These are phyloP conservation scores for Eptesicus fuscus DNA, from an alignment of 2,113 vertebrate species.

Conservation along the genomic window DNA sequence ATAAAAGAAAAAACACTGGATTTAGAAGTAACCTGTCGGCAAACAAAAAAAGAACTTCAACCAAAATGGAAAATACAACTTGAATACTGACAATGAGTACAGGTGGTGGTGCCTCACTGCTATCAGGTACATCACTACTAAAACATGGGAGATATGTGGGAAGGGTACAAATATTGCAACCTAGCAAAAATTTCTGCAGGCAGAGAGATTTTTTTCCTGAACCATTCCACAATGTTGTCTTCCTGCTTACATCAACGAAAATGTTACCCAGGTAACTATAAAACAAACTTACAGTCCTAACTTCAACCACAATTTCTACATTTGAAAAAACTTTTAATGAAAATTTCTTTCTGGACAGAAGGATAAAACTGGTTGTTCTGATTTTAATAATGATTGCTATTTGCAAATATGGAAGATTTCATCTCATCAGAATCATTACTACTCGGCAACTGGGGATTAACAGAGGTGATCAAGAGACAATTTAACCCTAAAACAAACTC, in stretches of 20 bases:
- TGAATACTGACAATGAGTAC: background rate
- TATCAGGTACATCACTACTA: background rate
- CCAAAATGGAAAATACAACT: conserved; percentile 21
- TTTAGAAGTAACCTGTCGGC: background rate
- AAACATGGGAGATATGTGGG: background rate
- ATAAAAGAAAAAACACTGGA: conserved; percentile 27
- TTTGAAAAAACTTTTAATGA: background rate
- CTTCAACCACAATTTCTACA: conserved; percentile 33
- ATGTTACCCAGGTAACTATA: conserved; percentile 22
- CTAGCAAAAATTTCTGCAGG: conserved; percentile 44
- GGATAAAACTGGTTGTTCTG: background rate
- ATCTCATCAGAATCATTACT: conserved; percentile 16
- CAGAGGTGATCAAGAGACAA: background rate
- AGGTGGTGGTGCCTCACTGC: background rate
- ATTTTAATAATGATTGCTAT: conserved; percentile 37
- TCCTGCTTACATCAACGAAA: conserved; percentile 34
- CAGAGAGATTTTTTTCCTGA: conserved; percentile 5
- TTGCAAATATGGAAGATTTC: conserved; percentile 28
- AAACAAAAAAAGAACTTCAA: background rate
- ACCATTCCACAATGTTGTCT: background rate
- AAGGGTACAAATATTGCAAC: conserved; percentile 17
- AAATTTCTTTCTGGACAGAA: conserved; percentile 19
- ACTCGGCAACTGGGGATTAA: background rate
- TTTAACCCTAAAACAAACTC: conserved; percentile 30
- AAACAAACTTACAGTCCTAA: conserved; percentile 7